phyloP scores from a whole-genome alignment of 2,797 vertebrate species.

The Takifugu ocellatus region DNA sequence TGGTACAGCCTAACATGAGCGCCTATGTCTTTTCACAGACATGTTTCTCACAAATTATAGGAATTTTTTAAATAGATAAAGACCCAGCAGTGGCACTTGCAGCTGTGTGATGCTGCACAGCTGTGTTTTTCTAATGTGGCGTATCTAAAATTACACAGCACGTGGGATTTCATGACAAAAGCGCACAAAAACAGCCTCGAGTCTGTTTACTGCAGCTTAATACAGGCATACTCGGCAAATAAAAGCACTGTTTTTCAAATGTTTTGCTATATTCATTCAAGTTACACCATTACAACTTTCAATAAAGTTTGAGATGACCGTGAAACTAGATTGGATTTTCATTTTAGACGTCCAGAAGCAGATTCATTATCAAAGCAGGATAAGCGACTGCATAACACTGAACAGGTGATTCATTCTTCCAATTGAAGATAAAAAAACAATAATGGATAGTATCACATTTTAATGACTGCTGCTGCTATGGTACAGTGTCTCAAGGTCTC shows the following conservation, averaged over 20 bases:
- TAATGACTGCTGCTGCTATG: constrained; percentile 38
- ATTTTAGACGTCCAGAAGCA: constrained; percentile 34
- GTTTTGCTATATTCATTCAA: neutral
- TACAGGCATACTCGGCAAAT: neutral
- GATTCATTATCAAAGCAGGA: constrained; percentile 45
- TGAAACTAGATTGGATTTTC: constrained; percentile 9
- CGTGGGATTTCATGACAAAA: neutral
- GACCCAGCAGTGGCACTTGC: neutral
- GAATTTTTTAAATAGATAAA: too few relatives aligned
- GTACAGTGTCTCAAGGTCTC: constrained; percentile 18
- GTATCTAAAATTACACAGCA: neutral
- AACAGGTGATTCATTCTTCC: constrained; percentile 25
- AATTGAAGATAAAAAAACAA: constrained; percentile 46
- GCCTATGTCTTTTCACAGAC: neutral
- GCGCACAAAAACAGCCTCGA: neutral
- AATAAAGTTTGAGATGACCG: neutral
- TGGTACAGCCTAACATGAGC: neutral
- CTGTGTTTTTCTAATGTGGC: neutral
- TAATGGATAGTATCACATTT: constrained; percentile 44
- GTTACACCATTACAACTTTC: neutral
- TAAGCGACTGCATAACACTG: constrained; percentile 41
- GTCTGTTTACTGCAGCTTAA: neutral
- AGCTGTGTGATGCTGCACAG: neutral
- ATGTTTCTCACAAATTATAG: neutral
- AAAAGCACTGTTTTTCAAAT: neutral